Percentiles rank a stretch among this genome's conserved stretches.
Conservation (phyloP, 2,113 vertebrate species). For the Gorsachius goisagi region DNA sequence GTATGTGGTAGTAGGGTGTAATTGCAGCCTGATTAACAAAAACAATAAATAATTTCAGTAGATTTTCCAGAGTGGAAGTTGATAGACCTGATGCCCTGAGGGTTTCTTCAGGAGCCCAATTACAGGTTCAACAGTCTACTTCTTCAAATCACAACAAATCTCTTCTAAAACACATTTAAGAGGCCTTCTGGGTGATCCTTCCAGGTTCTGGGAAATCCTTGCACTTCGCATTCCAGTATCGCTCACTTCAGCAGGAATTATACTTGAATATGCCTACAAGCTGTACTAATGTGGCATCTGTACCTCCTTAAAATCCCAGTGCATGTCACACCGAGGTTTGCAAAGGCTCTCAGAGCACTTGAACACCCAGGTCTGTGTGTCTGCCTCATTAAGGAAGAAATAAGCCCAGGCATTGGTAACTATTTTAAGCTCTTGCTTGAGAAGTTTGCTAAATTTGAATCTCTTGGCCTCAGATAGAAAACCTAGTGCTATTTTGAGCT, state of each 20-base stretch:
- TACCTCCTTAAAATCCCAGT: neutral
- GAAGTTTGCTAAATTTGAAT: neutral
- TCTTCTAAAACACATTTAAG: neutral
- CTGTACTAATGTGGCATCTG: too few relatives aligned
- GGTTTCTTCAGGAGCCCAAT: neutral
- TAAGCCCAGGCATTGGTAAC: neutral
- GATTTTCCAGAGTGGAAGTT: neutral
- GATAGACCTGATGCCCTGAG: neutral
- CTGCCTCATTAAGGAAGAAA: neutral
- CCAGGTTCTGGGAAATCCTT: neutral
- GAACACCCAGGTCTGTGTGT: neutral
- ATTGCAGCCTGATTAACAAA: neutral
- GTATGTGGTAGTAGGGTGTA: neutral
- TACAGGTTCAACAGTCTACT: neutral
- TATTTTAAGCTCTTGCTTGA: neutral
- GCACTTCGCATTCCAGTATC: neutral
- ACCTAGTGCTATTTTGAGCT: neutral
- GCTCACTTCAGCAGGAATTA: neutral
- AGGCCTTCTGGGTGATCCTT: neutral
- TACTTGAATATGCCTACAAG: neutral
- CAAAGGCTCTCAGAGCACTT: neutral
- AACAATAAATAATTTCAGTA: neutral
- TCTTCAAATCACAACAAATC: neutral
- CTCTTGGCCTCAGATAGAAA: neutral
- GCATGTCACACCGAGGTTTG: neutral